Percentiles rank a stretch among this genome's conserved stretches.
Conservation (phyloP, 2,113 vertebrate genomes). For the Sardina pilchardus region DNA sequence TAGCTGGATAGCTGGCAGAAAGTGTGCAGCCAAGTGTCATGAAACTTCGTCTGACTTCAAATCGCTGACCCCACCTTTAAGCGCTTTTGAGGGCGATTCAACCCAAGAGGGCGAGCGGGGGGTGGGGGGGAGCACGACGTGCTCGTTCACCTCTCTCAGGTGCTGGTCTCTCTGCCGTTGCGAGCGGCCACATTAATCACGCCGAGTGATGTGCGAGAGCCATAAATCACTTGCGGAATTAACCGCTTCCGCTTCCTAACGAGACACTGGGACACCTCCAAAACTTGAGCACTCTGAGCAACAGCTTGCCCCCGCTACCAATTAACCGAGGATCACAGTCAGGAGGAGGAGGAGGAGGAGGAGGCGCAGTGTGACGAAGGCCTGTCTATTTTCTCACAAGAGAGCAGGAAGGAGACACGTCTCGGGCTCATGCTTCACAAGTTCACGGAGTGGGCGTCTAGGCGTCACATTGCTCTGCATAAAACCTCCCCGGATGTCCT, state of each 20-base stretch:
- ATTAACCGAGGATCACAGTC: background rate
- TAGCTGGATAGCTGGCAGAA: background rate
- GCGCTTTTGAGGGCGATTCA: background rate
- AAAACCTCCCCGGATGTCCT: background rate
- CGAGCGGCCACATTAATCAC: conserved; percentile 4
- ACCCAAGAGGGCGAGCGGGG: background rate
- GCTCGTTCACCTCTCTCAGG: background rate
- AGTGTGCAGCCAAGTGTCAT: background rate
- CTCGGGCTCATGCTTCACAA: background rate
- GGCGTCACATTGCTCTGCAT: background rate
- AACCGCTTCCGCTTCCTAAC: background rate
- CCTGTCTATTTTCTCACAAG: background rate
- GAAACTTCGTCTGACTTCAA: background rate
- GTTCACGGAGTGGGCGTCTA: background rate
- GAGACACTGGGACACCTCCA: background rate
- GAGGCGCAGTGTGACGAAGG: background rate
- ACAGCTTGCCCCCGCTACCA: background rate
- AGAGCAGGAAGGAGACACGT: background rate
- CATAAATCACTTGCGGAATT: background rate
- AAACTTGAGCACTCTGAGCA: background rate
- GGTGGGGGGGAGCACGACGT: background rate
- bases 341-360: too few species aligned
- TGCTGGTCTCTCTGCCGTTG: background rate
- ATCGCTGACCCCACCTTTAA: background rate
- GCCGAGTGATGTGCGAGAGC: background rate